Evolutionary conservation across 2,113 vertebrate species (phyloP), one percentile per base, ranked within the genome.

Genomic region (Cyprinus carpio): DNA sequence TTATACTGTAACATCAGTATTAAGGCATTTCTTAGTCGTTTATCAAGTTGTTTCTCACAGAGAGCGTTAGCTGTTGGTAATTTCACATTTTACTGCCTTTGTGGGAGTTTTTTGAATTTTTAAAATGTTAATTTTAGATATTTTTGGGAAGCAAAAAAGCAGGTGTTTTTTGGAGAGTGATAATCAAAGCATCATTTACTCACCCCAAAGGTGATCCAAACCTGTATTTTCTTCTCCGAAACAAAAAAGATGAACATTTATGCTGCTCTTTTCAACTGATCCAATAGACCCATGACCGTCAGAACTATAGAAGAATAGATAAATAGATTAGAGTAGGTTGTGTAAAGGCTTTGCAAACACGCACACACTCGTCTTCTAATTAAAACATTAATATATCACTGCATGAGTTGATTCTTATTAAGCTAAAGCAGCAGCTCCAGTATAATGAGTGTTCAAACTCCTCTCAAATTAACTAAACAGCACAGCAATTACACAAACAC

Each of bases 401-500:
- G 40, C 34, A 75, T 77, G 51, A 77, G 49, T 34, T 77, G 16
- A 29, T 77, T 31, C 13, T 16, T 77, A 56, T 77, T 34, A 76
- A 34, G 49, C 51, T 69, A n/a, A 43, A 25, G 71, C n/a, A 40
- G 34, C 71, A 56, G 46, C 29, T 37, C 2, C 10, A 13, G 76
- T 56, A 7, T 58, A 83, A 58, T 78, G 76, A 60, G 54, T 78
- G 51, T 58, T 58, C 20, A 78, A 60, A 78, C 54, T 78, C 54
- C 54, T 58, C 51, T 58, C 51, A 78, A 34, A 78, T 37, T 58
- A 58, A 58, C 72, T 43, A 46, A 75, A 49, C 72, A 49, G 20
- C 40, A 46, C 71, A 56, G 51, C 76, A 78, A 78, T 78, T 75
- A 78, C 54, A 78, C 54, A 78, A 34, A 58, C 25, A 75, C 15